phyloP scores from a whole-genome alignment of 2,888 invertebrate species.

The Unio delphinus region DNA sequence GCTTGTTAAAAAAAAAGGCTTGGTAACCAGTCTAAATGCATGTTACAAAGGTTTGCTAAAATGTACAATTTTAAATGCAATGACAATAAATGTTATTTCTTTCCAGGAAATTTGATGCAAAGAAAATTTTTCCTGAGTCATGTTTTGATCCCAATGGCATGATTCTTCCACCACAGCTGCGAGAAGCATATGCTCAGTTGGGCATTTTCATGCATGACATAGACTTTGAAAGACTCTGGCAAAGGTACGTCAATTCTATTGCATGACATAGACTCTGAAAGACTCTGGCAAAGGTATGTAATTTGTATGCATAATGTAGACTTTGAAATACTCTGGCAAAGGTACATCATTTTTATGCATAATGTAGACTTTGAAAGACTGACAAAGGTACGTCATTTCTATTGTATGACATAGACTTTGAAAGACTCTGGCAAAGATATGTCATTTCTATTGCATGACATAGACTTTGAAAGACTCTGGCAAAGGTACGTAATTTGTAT shows the following conservation, averaged over 20 bases:
- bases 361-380: slow-evolving; percentile 49
- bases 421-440: no score
- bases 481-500: no score
- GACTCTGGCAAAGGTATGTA: no score
- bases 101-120: slow-evolving; percentile 46
- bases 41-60: no score
- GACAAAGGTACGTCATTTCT: slow-evolving; percentile 43
- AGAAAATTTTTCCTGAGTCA: slow-evolving; percentile 42
- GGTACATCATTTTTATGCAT: slow-evolving; percentile 32
- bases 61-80: neutral
- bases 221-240: slow-evolving; percentile 55
- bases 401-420: no score
- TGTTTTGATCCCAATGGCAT: slow-evolving; percentile 46
- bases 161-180: slow-evolving; percentile 51
- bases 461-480: no score
- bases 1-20: no score
- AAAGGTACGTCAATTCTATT: slow-evolving; percentile 34
- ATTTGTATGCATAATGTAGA: no score
- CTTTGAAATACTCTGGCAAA: no score
- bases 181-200: slow-evolving; percentile 48
- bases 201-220: slow-evolving; percentile 45
- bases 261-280: no score
- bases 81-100: neutral
- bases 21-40: no score
- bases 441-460: no score